Evolutionary conservation across 2,797 vertebrate genomes (phyloP).

Genomic region (Clarias platycephalus): DNA sequence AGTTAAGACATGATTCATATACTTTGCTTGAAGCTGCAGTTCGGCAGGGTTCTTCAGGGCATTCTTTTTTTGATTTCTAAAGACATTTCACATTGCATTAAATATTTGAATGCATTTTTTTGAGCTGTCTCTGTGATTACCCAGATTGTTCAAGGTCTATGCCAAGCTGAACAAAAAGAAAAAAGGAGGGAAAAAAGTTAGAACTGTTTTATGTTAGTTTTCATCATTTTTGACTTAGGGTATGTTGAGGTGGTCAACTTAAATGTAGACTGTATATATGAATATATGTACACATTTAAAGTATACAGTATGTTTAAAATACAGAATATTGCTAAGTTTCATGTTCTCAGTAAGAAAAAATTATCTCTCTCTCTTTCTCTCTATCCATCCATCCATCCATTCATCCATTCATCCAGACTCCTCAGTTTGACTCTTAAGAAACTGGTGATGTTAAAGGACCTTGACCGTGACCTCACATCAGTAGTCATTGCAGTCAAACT

Average conservation of each 20-base stretch:
- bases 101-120: too few species aligned
- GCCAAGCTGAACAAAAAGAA: background rate
- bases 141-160: background rate
- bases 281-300: background rate
- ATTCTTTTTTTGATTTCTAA: conserved; percentile 6
- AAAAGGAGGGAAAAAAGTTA: background rate
- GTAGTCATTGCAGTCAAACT: conserved; percentile 81
- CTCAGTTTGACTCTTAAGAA: conserved; percentile 67
- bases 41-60: background rate
- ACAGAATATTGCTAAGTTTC: background rate
- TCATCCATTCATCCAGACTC: conserved; percentile 24
- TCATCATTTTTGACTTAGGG: too few species aligned
- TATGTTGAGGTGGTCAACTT: background rate
- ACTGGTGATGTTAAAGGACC: conserved; percentile 76
- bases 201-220: background rate
- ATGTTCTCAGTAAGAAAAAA: background rate
- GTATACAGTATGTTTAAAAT: background rate
- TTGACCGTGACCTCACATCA: conserved; percentile 77
- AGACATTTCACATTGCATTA: background rate
- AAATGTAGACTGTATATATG: background rate
- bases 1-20: background rate
- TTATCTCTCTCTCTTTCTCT: background rate
- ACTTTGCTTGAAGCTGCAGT: background rate
- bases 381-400: background rate
- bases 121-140: background rate